Conservation (phyloP, 2,113 vertebrate genomes). For the Microcebus tavaratra region DNA sequence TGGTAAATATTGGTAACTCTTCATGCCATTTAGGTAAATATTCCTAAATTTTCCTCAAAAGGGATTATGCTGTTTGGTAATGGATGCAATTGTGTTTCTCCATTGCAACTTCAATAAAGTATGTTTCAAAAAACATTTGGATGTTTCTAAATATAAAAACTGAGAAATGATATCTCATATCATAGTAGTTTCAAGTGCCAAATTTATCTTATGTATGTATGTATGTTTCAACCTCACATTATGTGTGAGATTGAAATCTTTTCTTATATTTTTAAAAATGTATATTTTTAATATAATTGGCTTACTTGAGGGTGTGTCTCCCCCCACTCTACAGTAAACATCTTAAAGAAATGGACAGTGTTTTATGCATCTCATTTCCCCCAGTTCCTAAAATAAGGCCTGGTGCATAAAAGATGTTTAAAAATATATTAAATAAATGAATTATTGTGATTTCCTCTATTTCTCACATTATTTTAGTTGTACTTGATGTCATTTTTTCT, state of each 20-base stretch:
- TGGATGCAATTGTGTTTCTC: not conserved
- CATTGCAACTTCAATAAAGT: not conserved
- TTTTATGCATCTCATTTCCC: not conserved
- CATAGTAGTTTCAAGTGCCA: not conserved
- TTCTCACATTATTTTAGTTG: not conserved
- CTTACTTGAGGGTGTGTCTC: not conserved
- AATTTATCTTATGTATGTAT: not conserved
- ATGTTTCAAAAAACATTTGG: not conserved
- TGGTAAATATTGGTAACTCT: not conserved
- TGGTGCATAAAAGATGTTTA: not conserved
- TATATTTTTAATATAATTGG: not conserved
- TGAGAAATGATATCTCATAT: not conserved
- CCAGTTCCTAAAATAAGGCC: not conserved
- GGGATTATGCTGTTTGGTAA: not conserved
- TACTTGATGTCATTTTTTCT: not conserved
- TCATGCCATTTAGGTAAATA: not conserved
- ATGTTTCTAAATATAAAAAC: not conserved
- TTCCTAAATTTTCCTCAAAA: not conserved
- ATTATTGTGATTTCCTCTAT: not conserved
- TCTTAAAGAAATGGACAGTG: not conserved
- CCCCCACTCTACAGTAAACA: not conserved
- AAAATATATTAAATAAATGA: not conserved
- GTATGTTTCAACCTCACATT: not conserved
- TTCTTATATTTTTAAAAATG: not conserved
- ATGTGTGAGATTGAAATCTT: not conserved